Percentiles rank a stretch among this genome's conserved stretches.
These are phyloP conservation scores for Mylabris sibirica DNA, from an alignment of 2,888 invertebrate genomes.

Conservation along the genomic window DNA sequence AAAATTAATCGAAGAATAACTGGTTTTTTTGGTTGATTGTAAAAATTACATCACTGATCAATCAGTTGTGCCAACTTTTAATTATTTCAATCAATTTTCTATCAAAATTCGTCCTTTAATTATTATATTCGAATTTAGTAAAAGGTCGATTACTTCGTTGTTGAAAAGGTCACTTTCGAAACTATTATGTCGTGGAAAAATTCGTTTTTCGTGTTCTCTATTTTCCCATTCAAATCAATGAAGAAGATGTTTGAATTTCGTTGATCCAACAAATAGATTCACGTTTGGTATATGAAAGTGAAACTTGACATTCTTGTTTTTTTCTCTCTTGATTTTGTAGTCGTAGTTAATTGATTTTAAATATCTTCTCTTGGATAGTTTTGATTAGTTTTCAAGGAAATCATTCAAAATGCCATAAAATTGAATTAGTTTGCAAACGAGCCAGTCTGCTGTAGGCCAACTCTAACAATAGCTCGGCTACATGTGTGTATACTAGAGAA, in stretches of 20 bases:
- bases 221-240: not conserved
- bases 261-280: conserved; percentile 21
- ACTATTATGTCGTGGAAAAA: not conserved
- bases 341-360: no score
- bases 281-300: conserved; percentile 28
- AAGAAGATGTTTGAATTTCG: conserved; percentile 2
- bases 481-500: not conserved
- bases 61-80: no score
- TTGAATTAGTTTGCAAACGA: not conserved
- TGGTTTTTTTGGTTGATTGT: no score
- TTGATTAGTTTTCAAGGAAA: conserved; percentile 7
- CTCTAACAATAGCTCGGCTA: not conserved
- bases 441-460: conserved; percentile 8
- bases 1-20: not conserved
- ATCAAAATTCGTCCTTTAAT: not conserved
- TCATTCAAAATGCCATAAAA: not conserved
- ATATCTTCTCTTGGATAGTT: not conserved
- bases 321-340: not conserved
- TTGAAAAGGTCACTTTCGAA: not conserved
- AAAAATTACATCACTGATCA: no score
- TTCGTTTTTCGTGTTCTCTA: not conserved
- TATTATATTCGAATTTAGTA: not conserved
- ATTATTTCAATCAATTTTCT: not conserved
- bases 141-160: not conserved
- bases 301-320: conserved; percentile 12